Evolutionary conservation across 2,113 vertebrate species (phyloP), one percentile per base, ranked within the genome.

Genomic region (Pedetes capensis): DNA sequence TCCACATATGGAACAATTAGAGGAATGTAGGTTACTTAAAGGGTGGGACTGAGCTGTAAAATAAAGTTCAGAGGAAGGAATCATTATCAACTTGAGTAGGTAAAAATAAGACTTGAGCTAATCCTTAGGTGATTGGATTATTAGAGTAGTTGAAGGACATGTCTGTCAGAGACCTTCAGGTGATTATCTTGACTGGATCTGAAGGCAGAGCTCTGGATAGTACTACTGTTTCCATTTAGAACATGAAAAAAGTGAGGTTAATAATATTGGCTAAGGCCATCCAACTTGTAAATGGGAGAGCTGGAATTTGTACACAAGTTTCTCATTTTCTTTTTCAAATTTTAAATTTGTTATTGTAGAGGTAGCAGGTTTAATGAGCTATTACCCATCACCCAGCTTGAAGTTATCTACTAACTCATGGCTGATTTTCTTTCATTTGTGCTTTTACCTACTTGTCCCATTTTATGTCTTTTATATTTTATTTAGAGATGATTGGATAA

Each of bases 111-210:
- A 87, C 27, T 82, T 91, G 82, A 76, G 23, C 34, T 87, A 78
- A 95, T 96, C 59, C 23, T 86, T 76, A 81, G 55, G 74, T 79
- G 71, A 81, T 95, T 83, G 89, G 44, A 84, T 29, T 44, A 84
- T 94, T 94, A 79, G 27, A 11, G n/a, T 83, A 63, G 59, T 27
- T 69, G 14, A 44, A 49, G 27, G 59, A 71, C 49, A 59, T 89
- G 83, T 47, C 69, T 96, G 51, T 63, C 47, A 89, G 79, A 74
- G 32, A 83, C 49, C 49, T 96, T 91, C 32, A 88, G 83, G 57
- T 90, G 83, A 80, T 88, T 89, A 86, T 61, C 51, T 91, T 87
- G 63, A 51, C 8, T 39, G 18, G 49, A 63, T 95, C 44, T 93
- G 61, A 93, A 92, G 27, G 16, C 82, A 2, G 53, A 93, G 53